A percentile compares a stretch with the other conserved stretches of the same genome.
Conservation (phyloP, 2,888 invertebrate genomes). For the Anarsia innoxiella region DNA sequence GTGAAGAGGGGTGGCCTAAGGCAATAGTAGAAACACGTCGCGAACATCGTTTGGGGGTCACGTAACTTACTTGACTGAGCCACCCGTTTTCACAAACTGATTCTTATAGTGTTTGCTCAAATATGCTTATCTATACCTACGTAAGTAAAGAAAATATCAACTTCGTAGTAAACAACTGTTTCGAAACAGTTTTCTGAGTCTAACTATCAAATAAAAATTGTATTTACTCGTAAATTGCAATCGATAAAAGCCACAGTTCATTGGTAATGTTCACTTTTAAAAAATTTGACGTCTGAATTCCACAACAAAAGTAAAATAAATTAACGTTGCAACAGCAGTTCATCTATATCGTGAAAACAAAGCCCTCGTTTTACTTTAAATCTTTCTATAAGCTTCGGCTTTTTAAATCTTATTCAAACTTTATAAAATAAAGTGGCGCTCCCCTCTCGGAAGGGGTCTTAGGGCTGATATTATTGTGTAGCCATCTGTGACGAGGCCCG, state of each 20-base stretch:
- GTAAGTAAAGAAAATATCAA: too few species aligned
- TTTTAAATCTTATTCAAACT: slow-evolving; percentile 75
- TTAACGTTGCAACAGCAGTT: too few species aligned
- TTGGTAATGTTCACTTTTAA: too few species aligned
- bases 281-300: too few species aligned
- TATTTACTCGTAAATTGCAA: too few species aligned
- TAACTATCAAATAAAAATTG: too few species aligned
- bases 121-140: slow-evolving; percentile 43
- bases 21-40: slow-evolving; percentile 62
- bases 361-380: slow-evolving; percentile 37
- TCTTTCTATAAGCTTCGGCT: slow-evolving; percentile 50
- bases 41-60: slow-evolving; percentile 60
- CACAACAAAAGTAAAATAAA: too few species aligned
- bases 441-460: slow-evolving; percentile 57
- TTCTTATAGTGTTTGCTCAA: slow-evolving; percentile 57
- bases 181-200: too few species aligned
- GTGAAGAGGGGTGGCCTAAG: slow-evolving; percentile 49
- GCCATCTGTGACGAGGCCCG: slow-evolving; percentile 67
- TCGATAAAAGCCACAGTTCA: too few species aligned
- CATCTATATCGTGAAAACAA: too few species aligned
- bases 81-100: slow-evolving; percentile 56
- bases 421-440: slow-evolving; percentile 64
- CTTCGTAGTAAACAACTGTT: too few species aligned
- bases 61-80: slow-evolving; percentile 58
- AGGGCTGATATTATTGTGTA: slow-evolving; percentile 64